Evolutionary conservation across 2,888 invertebrate genomes (phyloP).

Genomic region (Vannuccia rotundouncinata): DNA sequence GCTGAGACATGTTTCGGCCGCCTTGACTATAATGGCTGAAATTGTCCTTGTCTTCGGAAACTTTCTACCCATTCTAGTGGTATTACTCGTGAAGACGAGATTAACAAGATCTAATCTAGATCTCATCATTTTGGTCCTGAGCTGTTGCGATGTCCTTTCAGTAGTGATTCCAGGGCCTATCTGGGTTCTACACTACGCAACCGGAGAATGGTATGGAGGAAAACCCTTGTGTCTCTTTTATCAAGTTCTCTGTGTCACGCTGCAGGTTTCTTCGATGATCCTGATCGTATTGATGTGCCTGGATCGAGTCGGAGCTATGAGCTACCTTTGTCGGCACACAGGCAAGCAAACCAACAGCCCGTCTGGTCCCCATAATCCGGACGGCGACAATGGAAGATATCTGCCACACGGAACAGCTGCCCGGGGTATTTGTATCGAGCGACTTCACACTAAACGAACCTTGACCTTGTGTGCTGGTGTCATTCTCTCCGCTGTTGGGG

Average conservation of each 20-base stretch:
- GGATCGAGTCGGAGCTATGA: conserved; percentile 25
- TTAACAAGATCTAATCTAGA: conserved; percentile 24
- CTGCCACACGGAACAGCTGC: not conserved
- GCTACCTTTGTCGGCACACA: conserved; percentile 3
- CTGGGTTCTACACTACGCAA: conserved; percentile 8
- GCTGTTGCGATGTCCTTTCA: conserved; percentile 31
- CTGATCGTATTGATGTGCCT: conserved; percentile 25
- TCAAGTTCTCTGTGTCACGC: conserved; percentile 12
- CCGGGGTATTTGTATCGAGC: not conserved
- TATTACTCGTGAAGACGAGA: conserved; percentile 18
- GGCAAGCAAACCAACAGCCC: too few species aligned
- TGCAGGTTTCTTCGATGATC: conserved; percentile 29
- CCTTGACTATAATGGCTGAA: conserved; percentile 19
- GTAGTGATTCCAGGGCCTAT: conserved; percentile 33
- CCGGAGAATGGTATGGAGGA: conserved; percentile 23
- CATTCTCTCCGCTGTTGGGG: not conserved
- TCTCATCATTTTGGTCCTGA: conserved; percentile 23
- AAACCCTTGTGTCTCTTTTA: conserved; percentile 1
- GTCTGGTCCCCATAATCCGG: too few species aligned
- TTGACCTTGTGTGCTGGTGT: not conserved
- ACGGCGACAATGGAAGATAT: too few species aligned
- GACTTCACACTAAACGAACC: conserved; percentile 3
- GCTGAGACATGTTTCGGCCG: conserved; percentile 18
- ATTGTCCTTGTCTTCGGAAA: conserved; percentile 31
- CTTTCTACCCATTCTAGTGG: not conserved